Evolutionary conservation across 1,140 invertebrate genomes (phyloP).

Genomic region (Papilio machaon): DNA sequence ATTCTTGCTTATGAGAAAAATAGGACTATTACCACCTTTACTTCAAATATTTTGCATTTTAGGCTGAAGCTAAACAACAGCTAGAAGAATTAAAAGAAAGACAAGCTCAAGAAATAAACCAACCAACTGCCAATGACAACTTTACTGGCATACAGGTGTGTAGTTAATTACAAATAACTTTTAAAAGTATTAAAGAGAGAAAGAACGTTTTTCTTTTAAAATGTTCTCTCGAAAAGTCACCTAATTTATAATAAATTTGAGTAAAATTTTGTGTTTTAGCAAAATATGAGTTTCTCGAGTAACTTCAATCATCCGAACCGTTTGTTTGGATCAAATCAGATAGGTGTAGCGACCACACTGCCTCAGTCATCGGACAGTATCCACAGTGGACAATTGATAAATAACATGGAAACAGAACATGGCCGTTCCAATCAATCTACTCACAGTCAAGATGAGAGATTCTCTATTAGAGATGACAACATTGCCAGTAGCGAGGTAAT

Average conservation of each 20-base stretch:
- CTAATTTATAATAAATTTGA: not conserved
- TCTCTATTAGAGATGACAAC: constrained; percentile 62
- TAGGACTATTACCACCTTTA: too few relatives aligned
- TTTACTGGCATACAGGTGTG: constrained; percentile 61
- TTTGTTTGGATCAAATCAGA: constrained; percentile 76
- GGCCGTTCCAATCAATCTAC: constrained; percentile 56
- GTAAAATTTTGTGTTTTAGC: constrained; percentile 30
- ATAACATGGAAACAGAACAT: constrained; percentile 60
- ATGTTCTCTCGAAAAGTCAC: not conserved
- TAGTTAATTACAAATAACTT: too few relatives aligned
- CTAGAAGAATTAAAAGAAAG: constrained; percentile 74
- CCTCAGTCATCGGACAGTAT: constrained; percentile 64
- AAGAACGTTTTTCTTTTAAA: not conserved
- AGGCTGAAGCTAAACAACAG: constrained; percentile 80
- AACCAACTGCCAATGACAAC: constrained; percentile 64
- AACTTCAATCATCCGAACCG: constrained; percentile 68
- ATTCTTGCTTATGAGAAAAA: too few relatives aligned
- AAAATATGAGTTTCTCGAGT: constrained; percentile 57
- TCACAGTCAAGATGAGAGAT: constrained; percentile 67
- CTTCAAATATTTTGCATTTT: constrained; percentile 32
- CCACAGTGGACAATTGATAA: constrained; percentile 48
- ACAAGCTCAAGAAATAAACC: constrained; percentile 65
- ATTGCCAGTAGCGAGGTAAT: constrained; percentile 66
- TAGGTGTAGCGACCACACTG: constrained; percentile 78
- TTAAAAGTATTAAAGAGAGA: too few relatives aligned